These are phyloP conservation scores for Microtus montanus DNA, from an alignment of 2,113 vertebrate genomes.

Conservation along the genomic window DNA sequence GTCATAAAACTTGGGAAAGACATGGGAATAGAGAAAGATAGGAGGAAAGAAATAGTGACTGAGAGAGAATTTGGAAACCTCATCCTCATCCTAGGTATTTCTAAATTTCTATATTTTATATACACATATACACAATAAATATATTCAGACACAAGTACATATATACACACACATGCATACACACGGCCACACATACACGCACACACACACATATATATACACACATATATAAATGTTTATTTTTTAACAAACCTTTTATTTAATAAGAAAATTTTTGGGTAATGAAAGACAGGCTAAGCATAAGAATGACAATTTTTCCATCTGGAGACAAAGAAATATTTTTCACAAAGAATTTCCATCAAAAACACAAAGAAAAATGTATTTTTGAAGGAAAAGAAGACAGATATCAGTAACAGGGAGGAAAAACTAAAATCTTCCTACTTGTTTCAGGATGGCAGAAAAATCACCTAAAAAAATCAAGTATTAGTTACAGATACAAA, in stretches of 20 bases:
- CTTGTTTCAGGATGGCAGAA: not conserved
- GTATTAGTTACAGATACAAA: not conserved
- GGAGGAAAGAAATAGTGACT: not conserved
- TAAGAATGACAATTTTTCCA: not conserved
- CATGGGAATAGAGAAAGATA: not conserved
- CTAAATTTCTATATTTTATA: not conserved
- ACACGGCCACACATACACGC: not conserved
- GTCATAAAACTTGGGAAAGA: not conserved
- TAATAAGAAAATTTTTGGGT: not conserved
- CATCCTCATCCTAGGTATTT: not conserved
- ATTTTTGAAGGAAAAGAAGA: not conserved
- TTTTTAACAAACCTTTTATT: not conserved
- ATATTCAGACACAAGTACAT: not conserved
- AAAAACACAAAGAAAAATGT: not conserved
- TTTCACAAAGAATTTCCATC: not conserved
- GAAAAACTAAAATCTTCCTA: not conserved
- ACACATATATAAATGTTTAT: not conserved
- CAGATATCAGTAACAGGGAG: not conserved
- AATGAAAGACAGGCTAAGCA: not conserved
- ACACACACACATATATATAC: accelerated
- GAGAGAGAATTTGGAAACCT: not conserved
- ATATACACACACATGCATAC: not conserved
- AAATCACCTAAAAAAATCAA: not conserved
- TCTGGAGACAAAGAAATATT: not conserved
- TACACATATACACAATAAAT: not conserved